A percentile compares a stretch with the other conserved stretches of the same genome.
Conservation (phyloP, 2,113 vertebrate genomes). For the Gambusia holbrooki region DNA sequence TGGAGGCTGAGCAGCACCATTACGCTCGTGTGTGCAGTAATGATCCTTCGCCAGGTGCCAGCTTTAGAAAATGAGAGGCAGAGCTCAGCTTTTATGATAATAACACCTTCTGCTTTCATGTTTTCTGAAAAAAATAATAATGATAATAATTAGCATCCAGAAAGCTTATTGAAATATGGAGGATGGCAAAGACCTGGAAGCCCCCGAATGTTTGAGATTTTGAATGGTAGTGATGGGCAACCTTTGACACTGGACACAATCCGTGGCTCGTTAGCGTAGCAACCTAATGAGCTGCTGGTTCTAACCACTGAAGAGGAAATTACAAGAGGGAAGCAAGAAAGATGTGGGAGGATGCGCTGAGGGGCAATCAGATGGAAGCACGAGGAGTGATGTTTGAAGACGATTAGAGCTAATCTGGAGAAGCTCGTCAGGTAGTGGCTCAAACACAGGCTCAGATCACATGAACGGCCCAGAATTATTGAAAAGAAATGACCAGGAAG, state of each 20-base stretch:
- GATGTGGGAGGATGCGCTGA: slow-evolving; percentile 1
- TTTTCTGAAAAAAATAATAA: neutral
- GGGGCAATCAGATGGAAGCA: slow-evolving; percentile 7
- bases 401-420: slow-evolving; percentile 22
- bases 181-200: neutral
- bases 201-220: neutral
- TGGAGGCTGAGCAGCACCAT: neutral
- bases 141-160: neutral
- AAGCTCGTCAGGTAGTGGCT: neutral
- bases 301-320: slow-evolving; percentile 13
- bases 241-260: slow-evolving; percentile 34
- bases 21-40: slow-evolving; percentile 1
- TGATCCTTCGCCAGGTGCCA: neutral
- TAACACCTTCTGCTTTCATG: slow-evolving; percentile 7
- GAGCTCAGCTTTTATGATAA: neutral
- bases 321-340: neutral
- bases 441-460: neutral
- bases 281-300: slow-evolving; percentile 26
- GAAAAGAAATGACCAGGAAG: neutral
- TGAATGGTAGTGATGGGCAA: slow-evolving; percentile 33
- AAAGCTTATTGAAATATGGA: neutral
- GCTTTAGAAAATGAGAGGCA: slow-evolving; percentile 11
- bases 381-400: slow-evolving; percentile 13
- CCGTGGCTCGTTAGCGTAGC: slow-evolving; percentile 26
- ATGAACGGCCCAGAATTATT: neutral